Conservation (phyloP, 64 coral and sea anemone species). For the Stichodactyla helianthus region DNA sequence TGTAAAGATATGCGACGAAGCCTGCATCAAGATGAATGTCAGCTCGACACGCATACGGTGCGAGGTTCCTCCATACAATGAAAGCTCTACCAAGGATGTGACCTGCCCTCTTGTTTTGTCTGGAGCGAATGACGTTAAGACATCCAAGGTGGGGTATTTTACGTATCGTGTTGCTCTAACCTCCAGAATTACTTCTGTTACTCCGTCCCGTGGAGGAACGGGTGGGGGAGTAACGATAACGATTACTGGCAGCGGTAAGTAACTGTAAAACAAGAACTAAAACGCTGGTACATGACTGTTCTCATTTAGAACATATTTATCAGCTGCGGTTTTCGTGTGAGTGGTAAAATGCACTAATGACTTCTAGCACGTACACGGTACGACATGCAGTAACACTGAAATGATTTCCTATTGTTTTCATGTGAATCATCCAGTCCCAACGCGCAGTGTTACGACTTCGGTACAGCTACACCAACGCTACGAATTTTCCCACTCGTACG, state of each 20-base stretch:
- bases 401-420: no score
- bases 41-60: conserved; percentile 33
- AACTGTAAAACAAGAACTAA: background rate
- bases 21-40: conserved; percentile 27
- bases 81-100: conserved; percentile 1
- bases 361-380: no score
- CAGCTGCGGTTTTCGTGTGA: no score
- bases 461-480: no score
- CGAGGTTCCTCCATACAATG: conserved; percentile 48
- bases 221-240: conserved; percentile 49
- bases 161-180: conserved; percentile 58
- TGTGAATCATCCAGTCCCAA: no score
- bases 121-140: background rate
- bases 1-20: conserved; percentile 38
- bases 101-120: conserved; percentile 17
- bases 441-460: no score
- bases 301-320: background rate
- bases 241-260: conserved; percentile 65
- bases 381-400: no score
- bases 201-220: conserved; percentile 56
- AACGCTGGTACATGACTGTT: background rate
- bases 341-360: no score
- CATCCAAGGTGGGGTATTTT: conserved; percentile 12
- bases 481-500: no score
- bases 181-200: conserved; percentile 47